These are phyloP conservation scores for Pollimyrus isidori DNA, from an alignment of 2,113 vertebrate genomes.

Conservation along the genomic window DNA sequence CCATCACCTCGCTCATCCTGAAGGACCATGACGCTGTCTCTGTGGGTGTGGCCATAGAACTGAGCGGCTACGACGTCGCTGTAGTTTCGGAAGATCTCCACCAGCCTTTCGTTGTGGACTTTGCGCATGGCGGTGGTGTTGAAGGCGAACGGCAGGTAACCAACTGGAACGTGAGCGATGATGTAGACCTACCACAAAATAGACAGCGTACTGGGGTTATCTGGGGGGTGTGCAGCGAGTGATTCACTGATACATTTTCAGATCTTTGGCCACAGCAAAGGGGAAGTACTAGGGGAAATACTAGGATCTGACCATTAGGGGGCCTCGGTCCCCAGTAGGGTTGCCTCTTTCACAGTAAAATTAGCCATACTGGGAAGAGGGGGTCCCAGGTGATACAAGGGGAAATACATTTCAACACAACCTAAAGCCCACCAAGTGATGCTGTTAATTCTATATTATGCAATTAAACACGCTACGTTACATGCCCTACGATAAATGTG, in stretches of 20 bases:
- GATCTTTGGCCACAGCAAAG: not conserved
- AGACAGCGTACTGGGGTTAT: constrained; percentile 2
- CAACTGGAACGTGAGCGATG: constrained; percentile 84
- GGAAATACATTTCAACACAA: not conserved
- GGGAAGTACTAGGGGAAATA: not conserved
- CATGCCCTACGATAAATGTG: no score
- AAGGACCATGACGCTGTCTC: constrained; percentile 88
- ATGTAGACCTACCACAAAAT: constrained; percentile 72
- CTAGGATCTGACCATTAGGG: not conserved
- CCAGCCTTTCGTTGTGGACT: constrained; percentile 72
- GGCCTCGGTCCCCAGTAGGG: not conserved
- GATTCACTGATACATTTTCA: not conserved
- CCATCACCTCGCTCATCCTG: constrained; percentile 69
- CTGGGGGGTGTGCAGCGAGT: not conserved
- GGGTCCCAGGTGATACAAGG: not conserved
- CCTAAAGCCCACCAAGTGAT: not conserved
- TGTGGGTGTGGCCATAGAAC: constrained; percentile 92
- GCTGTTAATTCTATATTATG: not conserved
- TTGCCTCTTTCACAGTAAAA: not conserved
- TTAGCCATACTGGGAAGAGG: not conserved
- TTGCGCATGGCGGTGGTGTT: constrained; percentile 65
- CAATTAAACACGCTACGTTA: not conserved
- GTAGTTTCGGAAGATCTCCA: constrained; percentile 75
- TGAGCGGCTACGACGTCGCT: constrained; percentile 75
- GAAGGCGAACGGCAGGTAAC: constrained; percentile 69